These are phyloP conservation scores for Scolopax mira DNA, from an alignment of 2,113 vertebrate species.

Conservation along the genomic window DNA sequence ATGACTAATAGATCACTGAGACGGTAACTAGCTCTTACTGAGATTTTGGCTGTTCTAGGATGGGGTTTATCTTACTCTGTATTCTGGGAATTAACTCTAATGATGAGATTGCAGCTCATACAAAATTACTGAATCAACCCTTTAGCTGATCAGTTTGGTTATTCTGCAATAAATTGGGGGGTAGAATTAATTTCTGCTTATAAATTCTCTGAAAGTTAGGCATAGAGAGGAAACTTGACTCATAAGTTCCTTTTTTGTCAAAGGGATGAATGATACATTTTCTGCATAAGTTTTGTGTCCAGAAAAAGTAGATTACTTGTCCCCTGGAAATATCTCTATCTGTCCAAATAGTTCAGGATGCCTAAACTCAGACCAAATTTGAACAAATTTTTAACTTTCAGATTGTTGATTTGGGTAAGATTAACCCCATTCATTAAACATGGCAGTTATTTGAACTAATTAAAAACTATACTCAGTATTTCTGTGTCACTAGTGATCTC, in stretches of 20 bases:
- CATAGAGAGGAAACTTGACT: not conserved
- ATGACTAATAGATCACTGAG: not conserved
- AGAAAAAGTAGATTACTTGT: not conserved
- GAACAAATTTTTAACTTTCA: not conserved
- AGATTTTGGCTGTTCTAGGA: not conserved
- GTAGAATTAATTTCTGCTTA: not conserved
- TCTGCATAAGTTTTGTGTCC: not conserved
- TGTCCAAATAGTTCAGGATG: not conserved
- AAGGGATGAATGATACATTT: not conserved
- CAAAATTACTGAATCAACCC: not conserved
- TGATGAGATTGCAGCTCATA: not conserved
- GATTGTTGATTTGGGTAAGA: not conserved
- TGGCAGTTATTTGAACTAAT: not conserved
- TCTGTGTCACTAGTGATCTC: not conserved
- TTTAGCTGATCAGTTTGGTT: not conserved
- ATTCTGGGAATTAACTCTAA: not conserved
- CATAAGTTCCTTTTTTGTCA: not conserved
- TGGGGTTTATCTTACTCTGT: not conserved
- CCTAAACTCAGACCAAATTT: not conserved
- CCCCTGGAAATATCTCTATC: not conserved
- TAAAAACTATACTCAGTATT: not conserved
- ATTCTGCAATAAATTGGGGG: not conserved
- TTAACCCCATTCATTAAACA: not conserved
- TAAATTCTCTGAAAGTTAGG: not conserved
- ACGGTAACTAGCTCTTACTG: not conserved